Conservation (phyloP, 2,888 invertebrate species). For the Plebejus melissa region DNA sequence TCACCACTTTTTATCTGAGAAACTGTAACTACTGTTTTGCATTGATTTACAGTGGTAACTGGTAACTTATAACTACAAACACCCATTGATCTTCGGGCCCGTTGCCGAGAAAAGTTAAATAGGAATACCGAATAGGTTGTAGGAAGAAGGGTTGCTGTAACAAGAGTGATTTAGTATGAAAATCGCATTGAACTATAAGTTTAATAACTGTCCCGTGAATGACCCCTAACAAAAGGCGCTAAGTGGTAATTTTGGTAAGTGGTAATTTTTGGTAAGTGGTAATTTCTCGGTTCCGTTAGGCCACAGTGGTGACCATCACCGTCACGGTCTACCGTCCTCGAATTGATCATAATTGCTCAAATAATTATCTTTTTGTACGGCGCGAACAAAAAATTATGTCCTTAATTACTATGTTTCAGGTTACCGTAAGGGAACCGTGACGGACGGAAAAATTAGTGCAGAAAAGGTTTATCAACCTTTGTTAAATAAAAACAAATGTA, state of each 20-base stretch:
- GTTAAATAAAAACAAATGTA: neutral
- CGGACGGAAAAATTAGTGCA: neutral
- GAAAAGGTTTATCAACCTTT: neutral
- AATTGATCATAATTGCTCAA: conserved; percentile 25
- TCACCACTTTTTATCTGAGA: no score
- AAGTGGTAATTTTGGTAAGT: conserved; percentile 22
- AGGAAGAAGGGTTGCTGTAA: no score
- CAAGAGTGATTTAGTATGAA: no score
- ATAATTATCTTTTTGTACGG: conserved; percentile 23
- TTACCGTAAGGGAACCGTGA: conserved; percentile 14
- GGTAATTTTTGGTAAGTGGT: conserved; percentile 24
- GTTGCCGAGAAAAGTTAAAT: no score
- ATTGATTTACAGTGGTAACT: no score
- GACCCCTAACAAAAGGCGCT: conserved; percentile 1
- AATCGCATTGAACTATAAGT: neutral
- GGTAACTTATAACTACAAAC: no score
- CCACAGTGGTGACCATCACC: conserved; percentile 4
- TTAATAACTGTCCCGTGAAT: neutral
- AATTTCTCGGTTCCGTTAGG: conserved; percentile 19
- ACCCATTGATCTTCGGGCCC: no score
- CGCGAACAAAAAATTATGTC: conserved; percentile 20
- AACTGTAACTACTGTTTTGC: no score
- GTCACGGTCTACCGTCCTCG: conserved; percentile 8
- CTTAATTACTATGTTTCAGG: conserved; percentile 20
- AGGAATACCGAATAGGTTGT: no score